Evolutionary conservation across 2,797 vertebrate species (phyloP).

Genomic region (Champsocephalus gunnari): DNA sequence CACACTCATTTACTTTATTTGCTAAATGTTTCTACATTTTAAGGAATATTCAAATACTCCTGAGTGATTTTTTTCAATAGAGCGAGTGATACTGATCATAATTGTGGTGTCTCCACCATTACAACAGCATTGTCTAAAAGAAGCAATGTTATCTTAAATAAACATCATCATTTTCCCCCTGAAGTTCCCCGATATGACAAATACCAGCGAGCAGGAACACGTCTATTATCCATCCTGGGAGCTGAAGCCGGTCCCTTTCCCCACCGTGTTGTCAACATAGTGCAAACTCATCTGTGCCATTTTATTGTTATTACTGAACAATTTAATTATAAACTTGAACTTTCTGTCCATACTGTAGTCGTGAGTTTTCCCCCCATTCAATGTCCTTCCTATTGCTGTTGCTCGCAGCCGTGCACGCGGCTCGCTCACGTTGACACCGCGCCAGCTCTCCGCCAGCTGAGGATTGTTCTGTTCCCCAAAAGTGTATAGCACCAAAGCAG

Average conservation of each 20-base stretch:
- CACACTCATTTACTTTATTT: background rate
- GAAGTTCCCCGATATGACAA: background rate
- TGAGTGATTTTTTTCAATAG: background rate
- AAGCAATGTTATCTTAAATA: background rate
- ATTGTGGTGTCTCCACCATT: background rate
- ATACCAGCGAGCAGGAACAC: background rate
- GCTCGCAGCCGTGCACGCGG: background rate
- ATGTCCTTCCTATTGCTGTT: conserved; percentile 42
- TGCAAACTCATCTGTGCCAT: conserved; percentile 8
- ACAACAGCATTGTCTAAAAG: too few relatives aligned
- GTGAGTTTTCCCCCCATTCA: conserved; percentile 23
- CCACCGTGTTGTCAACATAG: background rate
- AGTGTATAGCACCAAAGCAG: conserved; percentile 65
- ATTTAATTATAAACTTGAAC: conserved; percentile 31
- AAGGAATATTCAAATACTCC: background rate
- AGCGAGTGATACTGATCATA: background rate
- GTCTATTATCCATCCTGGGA: conserved; percentile 8
- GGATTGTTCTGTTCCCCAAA: conserved; percentile 49
- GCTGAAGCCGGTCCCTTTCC: conserved; percentile 9
- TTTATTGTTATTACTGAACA: conserved; percentile 33
- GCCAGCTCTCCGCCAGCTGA: conserved; percentile 13
- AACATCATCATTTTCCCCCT: background rate
- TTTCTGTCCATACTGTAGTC: background rate
- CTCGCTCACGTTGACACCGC: background rate
- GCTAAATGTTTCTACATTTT: background rate